Conservation (phyloP, 1,140 invertebrate species). For the Paraescarpia echinospica region DNA sequence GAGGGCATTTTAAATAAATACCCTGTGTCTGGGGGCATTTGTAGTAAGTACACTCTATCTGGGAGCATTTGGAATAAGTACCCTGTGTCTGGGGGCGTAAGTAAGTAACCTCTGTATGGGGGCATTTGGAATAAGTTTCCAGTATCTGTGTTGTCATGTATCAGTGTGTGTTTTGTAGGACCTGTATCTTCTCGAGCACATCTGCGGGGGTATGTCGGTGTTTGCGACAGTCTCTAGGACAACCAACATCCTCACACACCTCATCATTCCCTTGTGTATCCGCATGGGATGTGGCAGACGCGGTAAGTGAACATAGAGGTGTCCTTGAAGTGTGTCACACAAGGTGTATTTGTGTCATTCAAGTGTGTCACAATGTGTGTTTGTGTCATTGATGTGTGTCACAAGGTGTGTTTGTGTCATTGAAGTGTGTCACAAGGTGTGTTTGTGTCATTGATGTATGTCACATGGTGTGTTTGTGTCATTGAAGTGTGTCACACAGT, state of each 20-base stretch:
- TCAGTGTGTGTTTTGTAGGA: constrained; percentile 66
- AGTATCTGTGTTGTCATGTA: too few relatives aligned
- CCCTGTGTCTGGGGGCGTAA: too few relatives aligned
- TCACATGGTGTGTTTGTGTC: too few relatives aligned
- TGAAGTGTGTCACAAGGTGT: neutral
- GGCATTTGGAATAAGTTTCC: neutral
- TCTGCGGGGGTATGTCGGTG: constrained; percentile 84
- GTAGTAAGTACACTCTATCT: too few relatives aligned
- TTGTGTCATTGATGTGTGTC: neutral
- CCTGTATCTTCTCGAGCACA: constrained; percentile 88
- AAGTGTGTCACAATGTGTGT: neutral
- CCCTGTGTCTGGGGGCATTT: too few relatives aligned
- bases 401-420: constrained; percentile 21
- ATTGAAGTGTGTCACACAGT: too few relatives aligned
- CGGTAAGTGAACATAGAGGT: constrained; percentile 63
- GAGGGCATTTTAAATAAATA: too few relatives aligned
- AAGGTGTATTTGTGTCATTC: too few relatives aligned
- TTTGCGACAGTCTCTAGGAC: constrained; percentile 89
- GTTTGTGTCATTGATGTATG: too few relatives aligned
- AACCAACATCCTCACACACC: constrained; percentile 92
- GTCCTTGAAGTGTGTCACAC: neutral
- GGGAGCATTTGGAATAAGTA: too few relatives aligned
- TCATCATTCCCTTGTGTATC: constrained; percentile 92
- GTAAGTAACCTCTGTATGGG: too few relatives aligned
- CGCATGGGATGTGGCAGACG: constrained; percentile 88